Conservation (phyloP, 1,140 invertebrate genomes). For the Solenopsis fugax region DNA sequence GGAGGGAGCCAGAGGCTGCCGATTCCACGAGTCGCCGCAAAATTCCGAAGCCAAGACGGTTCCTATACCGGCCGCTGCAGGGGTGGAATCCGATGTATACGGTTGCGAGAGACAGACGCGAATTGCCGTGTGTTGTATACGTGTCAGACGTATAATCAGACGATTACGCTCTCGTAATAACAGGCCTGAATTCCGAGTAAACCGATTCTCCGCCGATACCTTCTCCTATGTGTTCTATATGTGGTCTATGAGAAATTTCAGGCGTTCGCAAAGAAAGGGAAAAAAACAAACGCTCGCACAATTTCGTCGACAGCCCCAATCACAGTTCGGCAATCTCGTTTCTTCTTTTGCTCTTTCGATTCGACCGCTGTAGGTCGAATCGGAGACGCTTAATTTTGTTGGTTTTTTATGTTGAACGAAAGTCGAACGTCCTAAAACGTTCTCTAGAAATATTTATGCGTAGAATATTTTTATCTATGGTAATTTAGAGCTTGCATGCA, state of each 20-base stretch:
- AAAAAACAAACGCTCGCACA: slow-evolving; percentile 40
- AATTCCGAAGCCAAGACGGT: slow-evolving; percentile 31
- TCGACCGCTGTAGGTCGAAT: background rate
- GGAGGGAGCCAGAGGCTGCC: background rate
- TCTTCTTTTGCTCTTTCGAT: slow-evolving; percentile 9
- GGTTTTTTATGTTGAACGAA: background rate
- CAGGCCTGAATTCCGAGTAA: slow-evolving; percentile 69
- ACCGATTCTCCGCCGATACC: slow-evolving; percentile 35
- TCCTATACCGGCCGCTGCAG: slow-evolving; percentile 15
- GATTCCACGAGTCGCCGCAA: slow-evolving; percentile 31
- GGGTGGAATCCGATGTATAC: slow-evolving; percentile 30
- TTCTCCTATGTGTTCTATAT: slow-evolving; percentile 41
- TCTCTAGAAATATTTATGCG: slow-evolving; percentile 9
- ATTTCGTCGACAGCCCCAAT: slow-evolving; percentile 43
- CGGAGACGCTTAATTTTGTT: background rate
- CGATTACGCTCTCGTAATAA: slow-evolving; percentile 73
- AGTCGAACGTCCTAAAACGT: background rate
- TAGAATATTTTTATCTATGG: background rate
- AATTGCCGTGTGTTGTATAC: background rate
- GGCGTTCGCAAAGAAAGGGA: slow-evolving; percentile 15
- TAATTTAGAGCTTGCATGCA: background rate
- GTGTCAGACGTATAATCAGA: slow-evolving; percentile 75
- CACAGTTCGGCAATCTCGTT: slow-evolving; percentile 35
- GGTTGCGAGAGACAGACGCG: background rate
- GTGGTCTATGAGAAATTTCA: slow-evolving; percentile 66